Evolutionary conservation across 1,140 invertebrate genomes (phyloP), one percentile per base, ranked within the genome.

Genomic region (Watersipora subatra): DNA sequence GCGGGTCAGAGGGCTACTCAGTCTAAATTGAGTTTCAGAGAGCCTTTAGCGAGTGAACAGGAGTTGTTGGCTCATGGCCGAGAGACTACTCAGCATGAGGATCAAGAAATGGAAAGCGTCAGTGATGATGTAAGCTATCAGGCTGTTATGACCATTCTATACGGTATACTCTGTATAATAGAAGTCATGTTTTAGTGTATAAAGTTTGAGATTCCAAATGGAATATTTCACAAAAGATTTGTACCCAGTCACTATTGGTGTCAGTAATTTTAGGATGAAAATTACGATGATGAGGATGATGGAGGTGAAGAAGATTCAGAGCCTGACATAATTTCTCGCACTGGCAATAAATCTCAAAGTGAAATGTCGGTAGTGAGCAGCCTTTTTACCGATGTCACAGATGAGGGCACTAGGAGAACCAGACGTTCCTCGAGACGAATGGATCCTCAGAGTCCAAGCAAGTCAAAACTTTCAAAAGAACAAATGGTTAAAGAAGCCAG

Each of bases 221-320:
- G n/a, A n/a, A n/a, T n/a, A n/a, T n/a, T n/a, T n/a, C n/a, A n/a
- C n/a, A n/a, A n/a, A n/a, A n/a, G n/a, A n/a, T n/a, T n/a, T n/a
- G n/a, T n/a, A n/a, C n/a, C n/a, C n/a, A n/a, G n/a, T n/a, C n/a
- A n/a, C n/a, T n/a, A n/a, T n/a, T n/a, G n/a, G n/a, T n/a, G n/a
- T n/a, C n/a, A n/a, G n/a, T n/a, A n/a, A n/a, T n/a, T n/a, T n/a
- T n/a, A n/a, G n/a, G n/a, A n/a, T n/a, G n/a, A n/a, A n/a, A n/a
- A n/a, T n/a, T n/a, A n/a, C n/a, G 46, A 62, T 20, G 69, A 59
- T 56, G 58, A 57, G 15, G 62, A 68, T 20, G 63, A 64, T 57
- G 64, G 68, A 24, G 30, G 28, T 63, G 64, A 68, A 63, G 64
- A 28, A 3, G 61, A 24, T 19, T 61, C 64, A 55, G 61, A 34